A percentile compares a stretch with the other conserved stretches of the same genome.
Conservation (phyloP, 2,113 vertebrate genomes). For the Alethe diademata region DNA sequence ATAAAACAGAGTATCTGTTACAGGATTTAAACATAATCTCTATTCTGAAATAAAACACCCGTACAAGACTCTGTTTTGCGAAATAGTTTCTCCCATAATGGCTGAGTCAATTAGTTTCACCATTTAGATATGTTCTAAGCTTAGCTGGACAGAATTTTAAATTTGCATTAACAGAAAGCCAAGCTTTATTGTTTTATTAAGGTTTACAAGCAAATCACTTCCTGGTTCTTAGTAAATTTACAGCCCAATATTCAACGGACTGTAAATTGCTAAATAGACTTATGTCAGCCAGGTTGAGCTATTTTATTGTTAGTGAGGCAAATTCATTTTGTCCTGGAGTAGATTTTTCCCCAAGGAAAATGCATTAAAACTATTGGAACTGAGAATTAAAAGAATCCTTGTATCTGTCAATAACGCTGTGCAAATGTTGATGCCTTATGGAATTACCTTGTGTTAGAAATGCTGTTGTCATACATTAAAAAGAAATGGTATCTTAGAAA, state of each 20-base stretch:
- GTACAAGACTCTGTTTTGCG: background rate
- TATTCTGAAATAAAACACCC: background rate
- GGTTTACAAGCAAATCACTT: background rate
- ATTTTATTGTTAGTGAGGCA: background rate
- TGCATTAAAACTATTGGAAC: background rate
- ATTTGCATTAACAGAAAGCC: background rate
- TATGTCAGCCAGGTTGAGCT: background rate
- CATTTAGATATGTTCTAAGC: background rate
- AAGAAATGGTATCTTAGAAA: background rate
- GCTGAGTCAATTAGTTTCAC: background rate
- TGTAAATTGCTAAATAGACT: background rate
- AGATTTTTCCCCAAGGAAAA: background rate
- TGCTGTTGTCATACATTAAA: background rate
- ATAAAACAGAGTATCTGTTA: background rate
- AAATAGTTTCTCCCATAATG: background rate
- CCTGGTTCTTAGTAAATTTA: slow-evolving; percentile 19
- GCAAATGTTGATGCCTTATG: background rate
- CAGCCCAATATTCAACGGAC: background rate
- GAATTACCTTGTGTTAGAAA: slow-evolving; percentile 7
- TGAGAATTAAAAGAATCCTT: background rate
- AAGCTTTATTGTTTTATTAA: background rate
- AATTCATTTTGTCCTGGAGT: background rate
- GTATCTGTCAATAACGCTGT: background rate
- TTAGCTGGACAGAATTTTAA: background rate
- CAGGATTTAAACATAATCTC: background rate